phyloP scores from a whole-genome alignment of 2,113 vertebrate species.

The Aplodontia rufa region DNA sequence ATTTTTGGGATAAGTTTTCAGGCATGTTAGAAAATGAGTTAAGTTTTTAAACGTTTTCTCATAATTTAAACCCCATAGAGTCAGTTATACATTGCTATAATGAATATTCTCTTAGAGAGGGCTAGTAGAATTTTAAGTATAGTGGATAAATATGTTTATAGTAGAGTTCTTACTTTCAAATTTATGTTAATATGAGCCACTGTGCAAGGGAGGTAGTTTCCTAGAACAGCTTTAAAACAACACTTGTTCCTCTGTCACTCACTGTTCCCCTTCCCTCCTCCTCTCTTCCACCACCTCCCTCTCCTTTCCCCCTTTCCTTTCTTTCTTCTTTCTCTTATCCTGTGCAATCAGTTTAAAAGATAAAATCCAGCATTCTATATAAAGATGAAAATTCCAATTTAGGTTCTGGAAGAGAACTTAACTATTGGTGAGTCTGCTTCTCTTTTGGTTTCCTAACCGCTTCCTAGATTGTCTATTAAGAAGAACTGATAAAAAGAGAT shows the following conservation, averaged over 20 bases:
- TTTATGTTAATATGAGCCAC: constrained; percentile 41
- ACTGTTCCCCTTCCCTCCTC: no score
- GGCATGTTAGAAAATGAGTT: not conserved
- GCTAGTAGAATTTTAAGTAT: constrained; percentile 6
- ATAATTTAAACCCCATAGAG: not conserved
- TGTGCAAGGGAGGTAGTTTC: not conserved
- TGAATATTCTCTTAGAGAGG: constrained; percentile 37
- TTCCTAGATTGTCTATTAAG: constrained; percentile 6
- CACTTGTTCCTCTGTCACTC: not conserved
- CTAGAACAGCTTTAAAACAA: constrained; percentile 10
- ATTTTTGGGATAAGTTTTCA: not conserved
- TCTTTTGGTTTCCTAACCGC: not conserved
- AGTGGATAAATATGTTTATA: constrained; percentile 28
- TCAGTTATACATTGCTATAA: constrained; percentile 26
- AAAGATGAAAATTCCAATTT: not conserved
- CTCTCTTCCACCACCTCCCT: not conserved
- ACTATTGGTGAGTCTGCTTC: not conserved
- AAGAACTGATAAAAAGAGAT: not conserved
- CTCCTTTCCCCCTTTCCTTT: fast-evolving
- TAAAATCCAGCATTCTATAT: not conserved
- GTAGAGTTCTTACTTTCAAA: constrained; percentile 51
- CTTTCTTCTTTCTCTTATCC: not conserved
- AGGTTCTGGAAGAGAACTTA: not conserved
- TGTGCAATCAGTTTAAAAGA: not conserved
- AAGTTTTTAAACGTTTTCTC: not conserved